Evolutionary conservation across 2,113 vertebrate genomes (phyloP).

Genomic region (Pelecanoides urinatrix): DNA sequence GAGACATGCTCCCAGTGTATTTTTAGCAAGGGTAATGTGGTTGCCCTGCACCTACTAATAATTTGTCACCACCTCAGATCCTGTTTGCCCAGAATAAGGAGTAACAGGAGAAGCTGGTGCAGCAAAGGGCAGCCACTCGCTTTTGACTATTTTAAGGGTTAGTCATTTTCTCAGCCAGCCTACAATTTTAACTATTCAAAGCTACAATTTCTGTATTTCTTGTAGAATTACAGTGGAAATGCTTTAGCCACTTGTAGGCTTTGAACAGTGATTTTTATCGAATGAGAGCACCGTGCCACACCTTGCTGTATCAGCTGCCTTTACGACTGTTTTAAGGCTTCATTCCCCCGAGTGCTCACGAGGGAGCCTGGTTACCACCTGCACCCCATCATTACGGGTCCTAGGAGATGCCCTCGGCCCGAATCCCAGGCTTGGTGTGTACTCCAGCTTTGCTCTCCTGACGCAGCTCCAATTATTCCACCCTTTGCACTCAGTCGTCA

Average conservation of each 20-base stretch:
- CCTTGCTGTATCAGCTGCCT: background rate
- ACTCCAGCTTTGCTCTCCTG: background rate
- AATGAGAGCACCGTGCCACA: accelerated
- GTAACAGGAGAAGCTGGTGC: accelerated
- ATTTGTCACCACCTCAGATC: background rate
- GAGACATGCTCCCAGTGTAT: background rate
- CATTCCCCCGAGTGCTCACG: background rate
- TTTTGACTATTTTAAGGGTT: background rate
- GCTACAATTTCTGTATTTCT: background rate
- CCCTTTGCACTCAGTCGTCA: background rate
- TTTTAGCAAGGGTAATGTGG: background rate
- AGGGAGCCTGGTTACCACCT: background rate
- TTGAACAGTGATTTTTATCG: background rate
- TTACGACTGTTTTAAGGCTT: background rate
- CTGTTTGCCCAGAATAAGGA: background rate
- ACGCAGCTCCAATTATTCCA: accelerated
- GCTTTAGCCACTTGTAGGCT: background rate
- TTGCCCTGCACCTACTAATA: background rate
- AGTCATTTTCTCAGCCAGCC: background rate
- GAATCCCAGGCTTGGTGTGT: background rate
- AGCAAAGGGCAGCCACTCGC: background rate
- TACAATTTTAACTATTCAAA: background rate
- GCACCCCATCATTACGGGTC: background rate
- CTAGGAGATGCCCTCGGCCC: background rate
- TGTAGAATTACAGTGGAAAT: background rate